phyloP scores from a whole-genome alignment of 2,113 vertebrate species.

The Microcebus griseorufus region DNA sequence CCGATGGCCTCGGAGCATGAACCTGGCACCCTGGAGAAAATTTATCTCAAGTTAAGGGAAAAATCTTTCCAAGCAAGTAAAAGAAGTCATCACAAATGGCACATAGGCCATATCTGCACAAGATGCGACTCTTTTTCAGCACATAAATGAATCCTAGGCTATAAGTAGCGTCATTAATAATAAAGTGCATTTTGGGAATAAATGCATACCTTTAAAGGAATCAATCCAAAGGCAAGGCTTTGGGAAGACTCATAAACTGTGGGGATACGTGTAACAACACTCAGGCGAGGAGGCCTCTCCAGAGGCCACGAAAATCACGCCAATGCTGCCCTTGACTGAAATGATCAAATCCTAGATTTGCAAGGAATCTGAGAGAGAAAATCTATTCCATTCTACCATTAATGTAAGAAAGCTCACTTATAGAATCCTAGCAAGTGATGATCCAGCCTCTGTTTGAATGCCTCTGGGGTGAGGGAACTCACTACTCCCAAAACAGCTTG shows the following conservation, averaged over 20 bases:
- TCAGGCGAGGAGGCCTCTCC: background rate
- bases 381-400: background rate
- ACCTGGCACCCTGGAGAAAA: background rate
- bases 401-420: background rate
- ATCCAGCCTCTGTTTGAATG: background rate
- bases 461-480: background rate
- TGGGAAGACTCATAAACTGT: background rate
- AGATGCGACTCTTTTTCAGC: background rate
- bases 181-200: background rate
- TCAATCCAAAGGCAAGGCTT: background rate
- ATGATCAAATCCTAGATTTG: background rate
- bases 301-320: background rate
- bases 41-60: background rate
- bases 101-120: background rate
- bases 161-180: no score
- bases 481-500: background rate
- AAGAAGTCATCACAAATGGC: background rate
- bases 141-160: background rate
- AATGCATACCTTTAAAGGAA: background rate
- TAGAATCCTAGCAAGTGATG: background rate
- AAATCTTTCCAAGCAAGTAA: background rate
- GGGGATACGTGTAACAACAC: background rate
- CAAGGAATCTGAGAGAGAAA: background rate
- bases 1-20: background rate
- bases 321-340: background rate